Evolutionary conservation across 2,888 invertebrate species (phyloP).

Genomic region (Campopleginae sp.): DNA sequence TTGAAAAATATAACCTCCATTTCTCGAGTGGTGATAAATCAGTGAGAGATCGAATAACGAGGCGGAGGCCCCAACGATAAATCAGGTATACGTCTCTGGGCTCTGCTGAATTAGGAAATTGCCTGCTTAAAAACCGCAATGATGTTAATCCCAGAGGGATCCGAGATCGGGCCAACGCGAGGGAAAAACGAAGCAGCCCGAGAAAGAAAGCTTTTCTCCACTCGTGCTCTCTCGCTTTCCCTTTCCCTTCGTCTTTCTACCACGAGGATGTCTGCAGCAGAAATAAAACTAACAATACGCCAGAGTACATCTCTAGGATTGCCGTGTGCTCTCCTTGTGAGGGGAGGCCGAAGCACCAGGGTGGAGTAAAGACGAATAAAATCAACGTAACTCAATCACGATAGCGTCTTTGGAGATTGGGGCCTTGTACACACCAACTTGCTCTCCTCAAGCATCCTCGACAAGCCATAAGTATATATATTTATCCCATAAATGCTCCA

Average conservation of each 20-base stretch:
- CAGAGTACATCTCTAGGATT: conserved; percentile 64
- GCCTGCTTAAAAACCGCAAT: conserved; percentile 83
- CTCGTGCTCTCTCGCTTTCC: neutral
- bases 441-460: conserved; percentile 71
- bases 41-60: conserved; percentile 69
- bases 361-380: conserved; percentile 82
- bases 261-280: conserved; percentile 59
- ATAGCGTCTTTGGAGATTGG: conserved; percentile 80
- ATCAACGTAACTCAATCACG: conserved; percentile 84
- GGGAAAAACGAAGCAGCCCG: conserved; percentile 51
- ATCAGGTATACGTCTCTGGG: conserved; percentile 69
- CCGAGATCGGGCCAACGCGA: conserved; percentile 66
- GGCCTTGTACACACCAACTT: conserved; percentile 71
- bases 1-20: conserved; percentile 57
- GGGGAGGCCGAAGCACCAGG: conserved; percentile 66
- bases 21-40: conserved; percentile 71
- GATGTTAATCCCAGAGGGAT: conserved; percentile 80
- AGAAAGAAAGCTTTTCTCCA: conserved; percentile 37
- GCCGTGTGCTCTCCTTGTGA: conserved; percentile 57
- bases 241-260: conserved; percentile 37
- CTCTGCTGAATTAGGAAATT: conserved; percentile 83
- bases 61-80: conserved; percentile 67
- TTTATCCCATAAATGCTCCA: neutral
- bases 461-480: conserved; percentile 49
- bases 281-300: conserved; percentile 72